Conservation (phyloP, 2,888 invertebrate genomes). For the Anaspis maculata region DNA sequence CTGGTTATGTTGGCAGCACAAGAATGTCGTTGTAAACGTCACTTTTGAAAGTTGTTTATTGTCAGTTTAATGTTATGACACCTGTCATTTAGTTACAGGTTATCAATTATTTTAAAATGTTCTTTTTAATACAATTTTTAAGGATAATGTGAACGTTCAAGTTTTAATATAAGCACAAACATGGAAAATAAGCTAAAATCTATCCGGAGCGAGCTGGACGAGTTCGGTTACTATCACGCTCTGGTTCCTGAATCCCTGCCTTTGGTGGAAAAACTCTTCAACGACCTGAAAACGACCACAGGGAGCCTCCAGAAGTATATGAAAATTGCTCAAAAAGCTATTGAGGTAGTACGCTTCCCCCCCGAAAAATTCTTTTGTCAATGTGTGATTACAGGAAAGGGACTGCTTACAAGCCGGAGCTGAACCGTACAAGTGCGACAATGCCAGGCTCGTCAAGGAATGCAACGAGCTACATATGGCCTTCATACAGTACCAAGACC, state of each 20-base stretch:
- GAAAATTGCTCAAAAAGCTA: slow-evolving; percentile 60
- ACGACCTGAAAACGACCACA: slow-evolving; percentile 82
- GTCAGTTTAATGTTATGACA: no score
- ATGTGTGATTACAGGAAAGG: slow-evolving; percentile 47
- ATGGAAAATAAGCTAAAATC: slow-evolving; percentile 18
- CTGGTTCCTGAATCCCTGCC: slow-evolving; percentile 70
- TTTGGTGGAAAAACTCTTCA: slow-evolving; percentile 69
- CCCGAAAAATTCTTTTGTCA: slow-evolving; percentile 3
- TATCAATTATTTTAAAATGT: not conserved
- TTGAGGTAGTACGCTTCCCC: slow-evolving; percentile 44
- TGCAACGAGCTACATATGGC: slow-evolving; percentile 65
- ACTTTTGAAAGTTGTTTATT: no score
- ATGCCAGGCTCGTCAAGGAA: slow-evolving; percentile 65
- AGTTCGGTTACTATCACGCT: slow-evolving; percentile 71
- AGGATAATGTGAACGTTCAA: not conserved
- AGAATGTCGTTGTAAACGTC: no score
- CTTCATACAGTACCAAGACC: slow-evolving; percentile 57
- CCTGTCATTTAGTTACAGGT: no score
- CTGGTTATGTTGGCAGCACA: no score
- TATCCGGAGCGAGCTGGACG: slow-evolving; percentile 64
- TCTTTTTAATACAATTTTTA: not conserved
- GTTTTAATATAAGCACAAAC: slow-evolving; percentile 1
- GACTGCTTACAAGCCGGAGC: slow-evolving; percentile 60
- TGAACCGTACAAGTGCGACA: slow-evolving; percentile 76
- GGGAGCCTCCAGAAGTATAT: slow-evolving; percentile 79